phyloP scores from a whole-genome alignment of 2,888 invertebrate genomes.

The Drosophila birchii region DNA sequence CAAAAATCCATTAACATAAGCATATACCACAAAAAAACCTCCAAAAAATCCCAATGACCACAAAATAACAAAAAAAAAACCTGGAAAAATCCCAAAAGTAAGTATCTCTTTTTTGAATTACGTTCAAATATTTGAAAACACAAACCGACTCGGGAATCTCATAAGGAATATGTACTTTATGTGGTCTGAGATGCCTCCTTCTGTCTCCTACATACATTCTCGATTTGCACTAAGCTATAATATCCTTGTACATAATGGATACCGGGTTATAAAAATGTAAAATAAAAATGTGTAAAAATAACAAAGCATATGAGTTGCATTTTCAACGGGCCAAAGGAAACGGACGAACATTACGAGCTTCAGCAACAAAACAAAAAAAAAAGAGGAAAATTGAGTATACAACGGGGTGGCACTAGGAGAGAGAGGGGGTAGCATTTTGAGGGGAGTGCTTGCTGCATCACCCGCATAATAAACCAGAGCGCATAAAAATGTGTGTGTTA shows the following conservation, averaged over 20 bases:
- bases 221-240: not conserved
- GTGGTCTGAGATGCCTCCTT: not conserved
- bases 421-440: not conserved
- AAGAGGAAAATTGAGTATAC: constrained; percentile 11
- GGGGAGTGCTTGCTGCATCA: constrained; percentile 37
- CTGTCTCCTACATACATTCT: not conserved
- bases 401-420: not conserved
- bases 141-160: not conserved
- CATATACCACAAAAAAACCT: too few species aligned
- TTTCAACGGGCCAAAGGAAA: constrained; percentile 60
- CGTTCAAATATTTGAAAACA: too few species aligned
- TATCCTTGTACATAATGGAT: not conserved
- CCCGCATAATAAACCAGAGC: constrained; percentile 72
- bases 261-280: constrained; percentile 62
- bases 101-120: too few species aligned
- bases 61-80: too few species aligned
- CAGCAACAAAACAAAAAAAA: constrained; percentile 27
- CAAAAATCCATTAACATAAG: too few species aligned
- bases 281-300: constrained; percentile 76
- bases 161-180: not conserved
- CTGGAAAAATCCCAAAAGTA: too few species aligned
- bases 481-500: constrained; percentile 47
- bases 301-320: constrained; percentile 74
- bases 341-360: constrained; percentile 62
- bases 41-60: too few species aligned